Evolutionary conservation across 2,113 vertebrate species (phyloP).

Genomic region (Vidua chalybeata): DNA sequence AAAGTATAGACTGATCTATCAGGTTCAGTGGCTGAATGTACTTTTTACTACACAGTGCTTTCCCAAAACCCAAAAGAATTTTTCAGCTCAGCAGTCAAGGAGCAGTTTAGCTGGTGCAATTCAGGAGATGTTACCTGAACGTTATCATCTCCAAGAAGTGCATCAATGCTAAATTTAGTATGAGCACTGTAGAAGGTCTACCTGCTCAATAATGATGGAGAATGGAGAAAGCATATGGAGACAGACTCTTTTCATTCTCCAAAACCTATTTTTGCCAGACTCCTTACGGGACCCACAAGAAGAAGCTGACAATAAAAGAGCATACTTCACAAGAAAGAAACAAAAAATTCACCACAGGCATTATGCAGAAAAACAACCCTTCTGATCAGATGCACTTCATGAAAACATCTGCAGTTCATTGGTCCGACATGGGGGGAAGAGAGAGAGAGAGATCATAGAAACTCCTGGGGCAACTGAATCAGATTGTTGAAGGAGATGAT

Average conservation of each 20-base stretch:
- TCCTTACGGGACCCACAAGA: background rate
- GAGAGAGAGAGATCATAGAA: background rate
- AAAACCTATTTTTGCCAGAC: background rate
- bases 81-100: background rate
- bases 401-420: background rate
- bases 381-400: background rate
- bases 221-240: background rate
- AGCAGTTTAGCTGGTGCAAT: background rate
- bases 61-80: background rate
- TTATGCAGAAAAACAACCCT: background rate
- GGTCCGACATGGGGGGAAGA: background rate
- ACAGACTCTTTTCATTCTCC: background rate
- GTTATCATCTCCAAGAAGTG: background rate
- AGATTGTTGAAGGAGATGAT: background rate
- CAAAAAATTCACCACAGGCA: background rate
- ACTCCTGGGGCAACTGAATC: background rate
- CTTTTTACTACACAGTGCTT: background rate
- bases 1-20: background rate
- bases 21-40: background rate
- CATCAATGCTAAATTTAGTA: background rate
- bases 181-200: background rate
- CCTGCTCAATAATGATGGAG: background rate
- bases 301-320: background rate
- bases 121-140: background rate
- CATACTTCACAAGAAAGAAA: background rate